Base-by-base conservation (phyloP, 2,888 invertebrate genomes). In the Xanthostigma xanthostigma region DNA sequence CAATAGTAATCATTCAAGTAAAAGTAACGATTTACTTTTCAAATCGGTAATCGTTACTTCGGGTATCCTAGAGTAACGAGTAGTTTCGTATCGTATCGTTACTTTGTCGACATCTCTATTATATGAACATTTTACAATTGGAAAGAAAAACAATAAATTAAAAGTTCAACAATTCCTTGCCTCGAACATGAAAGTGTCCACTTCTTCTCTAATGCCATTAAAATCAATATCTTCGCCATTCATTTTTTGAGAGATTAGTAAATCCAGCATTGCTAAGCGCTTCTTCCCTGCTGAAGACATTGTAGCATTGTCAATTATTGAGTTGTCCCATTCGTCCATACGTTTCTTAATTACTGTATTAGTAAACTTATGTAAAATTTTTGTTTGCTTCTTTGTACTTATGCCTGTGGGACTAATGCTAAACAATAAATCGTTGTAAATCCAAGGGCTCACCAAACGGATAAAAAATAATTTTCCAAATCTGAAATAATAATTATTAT, bases 121-220 rank as follows among this genome's bases (percentile, higher is more conserved):
- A n/a, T n/a, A n/a, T n/a, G n/a, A n/a, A n/a, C n/a, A n/a, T n/a
- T n/a, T n/a, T n/a, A n/a, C n/a, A n/a, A n/a, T n/a, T n/a, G n/a
- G n/a, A n/a, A n/a, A n/a, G n/a, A n/a, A n/a, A n/a, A n/a, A n/a
- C n/a, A n/a, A n/a, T n/a, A n/a, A n/a, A n/a, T n/a, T n/a, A 27
- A 27, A 27, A 6, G 3, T 27, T 27, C 27, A n/a, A 27, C 27
- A 27, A 6, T 27, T 6, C 27, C 54, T 58, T 57, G 71, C 77
- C 60, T 73, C 78, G 60, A 78, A 76, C 73, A 77, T 75, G 50
- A 78, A 78, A 0, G 78, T 78, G 51, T 78, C 76, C 2, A 78
- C 77, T 35, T 46, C 46, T 41, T 46, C 46, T 14, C 41, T 13
- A 9, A 46, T 73, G 3, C 75, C 76, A 45, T 60, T 57, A 51